Evolutionary conservation across 2,888 invertebrate genomes (phyloP), one percentile per base, ranked within the genome.

Genomic region (Leptinotarsa tumamoca): DNA sequence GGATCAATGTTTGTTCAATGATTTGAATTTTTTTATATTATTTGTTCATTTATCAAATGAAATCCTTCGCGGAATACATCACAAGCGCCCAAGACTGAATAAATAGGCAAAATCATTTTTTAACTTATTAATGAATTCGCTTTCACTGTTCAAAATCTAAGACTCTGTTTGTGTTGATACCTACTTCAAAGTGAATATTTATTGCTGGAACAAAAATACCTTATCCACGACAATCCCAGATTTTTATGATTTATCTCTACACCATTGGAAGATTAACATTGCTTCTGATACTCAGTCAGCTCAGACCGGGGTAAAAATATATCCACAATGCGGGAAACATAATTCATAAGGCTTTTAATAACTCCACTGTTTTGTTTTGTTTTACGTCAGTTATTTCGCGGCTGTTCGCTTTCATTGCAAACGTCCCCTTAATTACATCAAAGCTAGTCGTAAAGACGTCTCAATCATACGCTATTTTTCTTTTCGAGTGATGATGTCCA

Each of bases 331-430:
- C 83, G 84, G 83, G 82, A 82, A 83, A 82, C 83, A 85, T 85
- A 85, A 84, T 83, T 85, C 84, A 85, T 84, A 83, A 80, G 21
- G 80, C 81, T 83, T 83, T 83, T 85, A 83, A 83, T 83, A 84
- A 83, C 79, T 80, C 71, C 74, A 78, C 74, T 77, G 75, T 80
- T 81, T 80, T 81, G 83, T 85, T 76, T 78, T 77, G 74, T 78
- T 80, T 77, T 80, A 75, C 77, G 73, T 71, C 73, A 73, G 72
- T 66, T 68, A 77, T 85, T 85, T 80, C 67, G 73, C 77, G 76
- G 74, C 76, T 74, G 75, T 74, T 73, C 73, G 72, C 71, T 76
- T 76, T 76, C 73, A 76, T 71, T 76, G 71, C 68, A 68, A 76
- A 76, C 73, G 73, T 67, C 67, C 49, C 68, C 71, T 71, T 74